A percentile compares a stretch with the other conserved stretches of the same genome.
phyloP scores from a whole-genome alignment of 1,140 invertebrate species.

The Watersipora subatra region DNA sequence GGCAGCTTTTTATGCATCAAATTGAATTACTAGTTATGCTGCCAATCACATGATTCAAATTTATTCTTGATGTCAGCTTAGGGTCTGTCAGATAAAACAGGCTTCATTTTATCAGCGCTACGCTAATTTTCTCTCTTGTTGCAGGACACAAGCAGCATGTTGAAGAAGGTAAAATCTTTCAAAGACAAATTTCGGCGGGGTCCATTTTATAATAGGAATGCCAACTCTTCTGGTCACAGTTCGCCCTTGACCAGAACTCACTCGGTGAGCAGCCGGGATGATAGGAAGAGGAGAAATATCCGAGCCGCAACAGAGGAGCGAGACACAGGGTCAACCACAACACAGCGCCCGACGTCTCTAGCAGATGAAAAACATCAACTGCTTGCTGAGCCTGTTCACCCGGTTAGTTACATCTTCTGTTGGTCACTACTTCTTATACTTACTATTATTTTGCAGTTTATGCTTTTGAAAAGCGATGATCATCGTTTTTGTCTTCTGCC shows the following conservation, averaged over 20 bases:
- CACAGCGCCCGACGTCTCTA: background rate
- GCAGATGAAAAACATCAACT: background rate
- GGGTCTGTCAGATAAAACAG: no score
- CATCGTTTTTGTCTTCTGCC: background rate
- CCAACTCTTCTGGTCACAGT: background rate
- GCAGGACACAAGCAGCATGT: background rate
- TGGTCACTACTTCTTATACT: background rate
- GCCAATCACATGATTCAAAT: no score
- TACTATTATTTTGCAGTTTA: no score
- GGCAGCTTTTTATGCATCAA: no score
- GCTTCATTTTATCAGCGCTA: no score
- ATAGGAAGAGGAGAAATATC: background rate
- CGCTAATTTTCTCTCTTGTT: no score
- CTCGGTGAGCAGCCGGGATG: background rate
- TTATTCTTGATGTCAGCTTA: no score
- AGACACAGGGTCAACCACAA: background rate
- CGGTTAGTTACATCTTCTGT: background rate
- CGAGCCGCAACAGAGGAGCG: background rate
- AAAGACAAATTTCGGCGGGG: background rate
- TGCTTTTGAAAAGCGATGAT: background rate
- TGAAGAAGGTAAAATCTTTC: background rate
- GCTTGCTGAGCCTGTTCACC: background rate
- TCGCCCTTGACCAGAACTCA: background rate
- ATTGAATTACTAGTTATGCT: no score
- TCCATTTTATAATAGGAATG: background rate